These are phyloP conservation scores for Sternarchorhynchus goeldii DNA, from an alignment of 2,797 vertebrate genomes.

Conservation along the genomic window DNA sequence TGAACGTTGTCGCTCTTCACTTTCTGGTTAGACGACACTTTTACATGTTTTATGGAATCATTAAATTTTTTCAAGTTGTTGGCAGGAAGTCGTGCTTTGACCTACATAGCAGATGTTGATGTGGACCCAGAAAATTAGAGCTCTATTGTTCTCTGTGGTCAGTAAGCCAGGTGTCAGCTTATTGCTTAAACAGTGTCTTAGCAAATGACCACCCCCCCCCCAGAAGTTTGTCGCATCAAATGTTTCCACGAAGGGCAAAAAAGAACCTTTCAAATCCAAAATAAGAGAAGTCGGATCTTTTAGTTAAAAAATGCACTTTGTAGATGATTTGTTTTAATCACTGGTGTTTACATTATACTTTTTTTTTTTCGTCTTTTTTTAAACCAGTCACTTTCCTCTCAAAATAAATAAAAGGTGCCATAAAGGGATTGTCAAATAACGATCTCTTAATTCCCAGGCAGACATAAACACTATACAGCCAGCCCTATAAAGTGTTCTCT, in stretches of 20 bases:
- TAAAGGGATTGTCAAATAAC: not conserved
- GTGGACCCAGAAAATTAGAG: not conserved
- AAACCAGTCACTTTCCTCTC: not conserved
- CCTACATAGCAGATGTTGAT: constrained; percentile 65
- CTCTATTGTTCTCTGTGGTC: constrained; percentile 14
- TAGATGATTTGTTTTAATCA: too few relatives aligned
- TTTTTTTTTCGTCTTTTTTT: not conserved
- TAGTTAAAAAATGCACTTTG: too few relatives aligned
- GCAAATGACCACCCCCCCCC: not conserved
- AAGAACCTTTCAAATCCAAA: too few relatives aligned
- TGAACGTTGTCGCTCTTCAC: constrained; percentile 38
- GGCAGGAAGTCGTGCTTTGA: constrained; percentile 49
- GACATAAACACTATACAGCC: constrained; percentile 18
- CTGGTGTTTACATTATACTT: not conserved
- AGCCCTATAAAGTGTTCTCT: not conserved
- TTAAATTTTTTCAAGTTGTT: constrained; percentile 53
- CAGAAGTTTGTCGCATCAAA: too few relatives aligned
- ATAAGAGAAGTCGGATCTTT: too few relatives aligned
- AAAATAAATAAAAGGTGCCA: not conserved
- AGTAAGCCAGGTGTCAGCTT: not conserved
- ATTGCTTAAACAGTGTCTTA: not conserved
- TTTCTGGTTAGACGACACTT: constrained; percentile 26
- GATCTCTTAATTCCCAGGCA: not conserved
- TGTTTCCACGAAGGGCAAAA: too few relatives aligned
- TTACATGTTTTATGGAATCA: constrained; percentile 37